Base-by-base conservation (phyloP, 2,888 invertebrate species). In the Meloe dianella region DNA sequence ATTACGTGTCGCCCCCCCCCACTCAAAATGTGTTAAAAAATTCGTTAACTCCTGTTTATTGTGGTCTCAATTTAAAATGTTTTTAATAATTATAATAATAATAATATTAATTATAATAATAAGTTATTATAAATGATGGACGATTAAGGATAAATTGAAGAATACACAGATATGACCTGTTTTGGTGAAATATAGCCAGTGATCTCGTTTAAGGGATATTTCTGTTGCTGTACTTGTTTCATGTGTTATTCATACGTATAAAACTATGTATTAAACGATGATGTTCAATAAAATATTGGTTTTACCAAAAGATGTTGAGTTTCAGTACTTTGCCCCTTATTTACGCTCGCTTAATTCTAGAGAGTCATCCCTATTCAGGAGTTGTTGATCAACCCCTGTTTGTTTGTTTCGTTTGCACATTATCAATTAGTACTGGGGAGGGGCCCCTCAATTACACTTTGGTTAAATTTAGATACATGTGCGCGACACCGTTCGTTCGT, bases 271-370 rank as follows among this genome's bases (percentile, higher is more conserved):
- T 80, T 80, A 81, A 80, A 78, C 76, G 74, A 78, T 78, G 74
- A 77, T 81, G 81, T 82, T 82, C 79, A 82, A 82, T 81, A 82
- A 80, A 82, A 81, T 78, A 78, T 79, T 79, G 79, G 79, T 80
- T 80, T 75, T 73, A 76, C 71, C 71, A 71, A 58, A 20, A 24
- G 10, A 47, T 47, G 17, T n/a, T n/a, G n/a, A n/a, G n/a, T n/a
- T n/a, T n/a, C n/a, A n/a, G n/a, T n/a, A n/a, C n/a, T n/a, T n/a
- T n/a, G n/a, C n/a, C n/a, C n/a, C n/a, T n/a, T n/a, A n/a, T n/a
- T n/a, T n/a, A n/a, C n/a, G n/a, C n/a, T n/a, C n/a, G n/a, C n/a
- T n/a, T n/a, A n/a, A n/a, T n/a, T n/a, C n/a, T n/a, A n/a, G n/a
- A n/a, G n/a, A n/a, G n/a, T n/a, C 27, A 27, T 27, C 4, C 27